These are phyloP conservation scores for Ceratina australensis DNA, from an alignment of 1,140 invertebrate genomes.

Conservation along the genomic window DNA sequence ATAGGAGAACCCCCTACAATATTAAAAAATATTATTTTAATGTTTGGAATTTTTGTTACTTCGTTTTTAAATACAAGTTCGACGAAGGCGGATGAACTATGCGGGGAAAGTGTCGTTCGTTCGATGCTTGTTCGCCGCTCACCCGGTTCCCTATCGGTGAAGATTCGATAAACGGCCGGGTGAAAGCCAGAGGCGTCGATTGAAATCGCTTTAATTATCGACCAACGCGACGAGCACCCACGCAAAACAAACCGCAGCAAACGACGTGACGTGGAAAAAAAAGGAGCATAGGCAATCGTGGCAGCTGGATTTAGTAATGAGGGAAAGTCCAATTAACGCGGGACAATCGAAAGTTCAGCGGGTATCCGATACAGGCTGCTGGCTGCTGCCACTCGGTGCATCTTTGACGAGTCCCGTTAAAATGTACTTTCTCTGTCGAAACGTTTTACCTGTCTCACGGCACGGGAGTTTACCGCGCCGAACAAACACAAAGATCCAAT, in stretches of 20 bases:
- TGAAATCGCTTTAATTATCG: conserved; percentile 23
- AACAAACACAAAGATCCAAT: conserved; percentile 34
- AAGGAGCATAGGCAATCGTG: not conserved
- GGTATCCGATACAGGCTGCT: not conserved
- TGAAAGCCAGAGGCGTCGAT: not conserved
- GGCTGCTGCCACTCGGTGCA: not conserved
- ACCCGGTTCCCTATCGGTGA: conserved; percentile 1
- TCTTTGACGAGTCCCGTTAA: not conserved
- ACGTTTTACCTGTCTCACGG: not conserved
- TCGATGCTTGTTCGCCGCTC: not conserved
- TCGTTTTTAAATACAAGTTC: not conserved
- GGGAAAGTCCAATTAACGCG: conserved; percentile 40
- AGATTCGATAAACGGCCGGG: not conserved
- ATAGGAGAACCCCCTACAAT: too few species aligned
- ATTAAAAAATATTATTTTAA: too few species aligned
- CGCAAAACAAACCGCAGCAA: not conserved
- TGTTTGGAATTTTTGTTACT: not conserved
- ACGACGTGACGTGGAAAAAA: not conserved
- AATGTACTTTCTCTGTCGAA: not conserved
- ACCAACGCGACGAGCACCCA: not conserved
- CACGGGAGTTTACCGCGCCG: not conserved
- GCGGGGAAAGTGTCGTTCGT: not conserved
- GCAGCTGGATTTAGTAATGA: not conserved
- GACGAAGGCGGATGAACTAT: not conserved
- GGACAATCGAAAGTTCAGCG: conserved; percentile 31